Base-by-base conservation (phyloP, 2,797 vertebrate species). In the Eulemur rubriventer region DNA sequence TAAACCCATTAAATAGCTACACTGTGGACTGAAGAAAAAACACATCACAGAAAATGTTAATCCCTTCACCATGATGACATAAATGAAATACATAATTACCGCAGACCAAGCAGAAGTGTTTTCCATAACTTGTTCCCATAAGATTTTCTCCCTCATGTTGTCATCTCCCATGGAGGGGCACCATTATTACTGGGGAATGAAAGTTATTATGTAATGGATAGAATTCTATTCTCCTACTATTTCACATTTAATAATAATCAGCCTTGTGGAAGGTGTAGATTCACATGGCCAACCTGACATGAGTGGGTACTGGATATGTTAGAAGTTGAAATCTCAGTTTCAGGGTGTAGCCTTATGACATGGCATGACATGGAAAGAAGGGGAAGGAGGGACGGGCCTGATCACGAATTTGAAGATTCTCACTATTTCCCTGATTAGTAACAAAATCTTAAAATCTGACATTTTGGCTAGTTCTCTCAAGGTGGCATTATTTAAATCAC, bases 401-500 rank as follows among this genome's bases (percentile, higher is more conserved):
- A 85, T 79, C 35, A 22, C 35, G 59, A 61, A 46, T 76, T 55
- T 89, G 79, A 50, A 93, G 89, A 88, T n/a, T 89, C 52, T 90
- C 82, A 41, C 9, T 46, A 2, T 70, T 41, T 26, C 76, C 63
- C 70, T 61, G 59, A 85, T 91, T 89, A 83, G 73, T 92, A 46
- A 91, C 75, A 67, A 80, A 95, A 92, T 46, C 67, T 95, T 82
- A 67, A 80, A 95, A 92, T 46, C 67, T 95, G 83, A 93, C 30
- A 75, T 72, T 82, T 92, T 33, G 4, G 63, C 89, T 89, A 63
- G 33, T 95, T 91, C 59, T 80, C 69, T 72, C 79, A 87, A 95
- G 90, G 82, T 97, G 52, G 91, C 89, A 50, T 95, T 82, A 93
- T 95, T 97, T 89, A 91, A 97, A 91, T 96, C 63, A 55, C 17